phyloP scores from a whole-genome alignment of 2,113 vertebrate genomes.

The Ahaetulla prasina region DNA sequence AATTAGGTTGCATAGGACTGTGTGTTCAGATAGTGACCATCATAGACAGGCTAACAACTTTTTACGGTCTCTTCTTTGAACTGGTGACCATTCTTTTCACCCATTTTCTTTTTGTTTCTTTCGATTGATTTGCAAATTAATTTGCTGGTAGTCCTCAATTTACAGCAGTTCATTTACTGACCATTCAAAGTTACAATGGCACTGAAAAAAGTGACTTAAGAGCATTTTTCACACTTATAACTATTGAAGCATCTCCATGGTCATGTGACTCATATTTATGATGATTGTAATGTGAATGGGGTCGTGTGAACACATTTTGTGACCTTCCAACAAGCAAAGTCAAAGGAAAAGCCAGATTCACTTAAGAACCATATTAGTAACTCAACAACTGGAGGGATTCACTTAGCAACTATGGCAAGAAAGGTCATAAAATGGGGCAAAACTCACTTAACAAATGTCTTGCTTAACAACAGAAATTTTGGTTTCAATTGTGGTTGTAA shows the following conservation, averaged over 20 bases:
- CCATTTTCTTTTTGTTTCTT: background rate
- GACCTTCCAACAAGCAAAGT: background rate
- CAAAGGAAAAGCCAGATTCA: background rate
- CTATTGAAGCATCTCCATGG: background rate
- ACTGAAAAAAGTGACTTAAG: background rate
- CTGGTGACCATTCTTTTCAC: background rate
- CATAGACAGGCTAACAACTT: background rate
- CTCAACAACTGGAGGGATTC: background rate
- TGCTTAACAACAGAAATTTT: too few relatives aligned
- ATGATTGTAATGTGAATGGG: background rate
- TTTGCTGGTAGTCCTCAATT: background rate
- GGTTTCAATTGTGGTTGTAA: too few relatives aligned
- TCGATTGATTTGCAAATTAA: background rate
- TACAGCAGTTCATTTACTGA: background rate
- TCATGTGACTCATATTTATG: background rate
- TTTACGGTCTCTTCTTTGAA: background rate
- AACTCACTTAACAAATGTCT: too few relatives aligned
- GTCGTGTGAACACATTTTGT: background rate
- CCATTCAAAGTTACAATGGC: background rate
- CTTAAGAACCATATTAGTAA: background rate
- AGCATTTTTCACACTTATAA: background rate
- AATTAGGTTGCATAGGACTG: background rate
- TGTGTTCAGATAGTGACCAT: background rate
- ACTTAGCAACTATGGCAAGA: too few relatives aligned
- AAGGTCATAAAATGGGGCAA: too few relatives aligned